Evolutionary conservation across 1,140 invertebrate genomes (phyloP).

Genomic region (Capitella teleta): DNA sequence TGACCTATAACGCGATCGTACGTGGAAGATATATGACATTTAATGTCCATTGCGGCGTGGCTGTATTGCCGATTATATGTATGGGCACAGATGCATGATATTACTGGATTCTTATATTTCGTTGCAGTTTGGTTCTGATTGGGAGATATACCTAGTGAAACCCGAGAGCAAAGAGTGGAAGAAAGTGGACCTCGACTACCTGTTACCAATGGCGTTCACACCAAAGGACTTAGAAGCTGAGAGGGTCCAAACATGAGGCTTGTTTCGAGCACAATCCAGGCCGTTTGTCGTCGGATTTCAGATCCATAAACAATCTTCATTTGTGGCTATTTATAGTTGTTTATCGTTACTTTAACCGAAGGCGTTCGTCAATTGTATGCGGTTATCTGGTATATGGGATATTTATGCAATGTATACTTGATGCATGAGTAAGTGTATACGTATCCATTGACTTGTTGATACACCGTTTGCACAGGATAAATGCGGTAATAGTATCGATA

Average conservation of each 20-base stretch:
- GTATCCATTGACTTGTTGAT: no score
- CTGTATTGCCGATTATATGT: neutral
- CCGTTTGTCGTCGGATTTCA: no score
- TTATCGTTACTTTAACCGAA: no score
- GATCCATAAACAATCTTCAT: no score
- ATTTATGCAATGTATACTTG: no score
- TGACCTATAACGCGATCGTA: neutral
- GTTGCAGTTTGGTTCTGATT: conserved; percentile 6
- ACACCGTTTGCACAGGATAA: no score
- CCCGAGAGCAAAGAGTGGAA: conserved; percentile 1
- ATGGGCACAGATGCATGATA: neutral
- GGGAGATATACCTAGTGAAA: conserved; percentile 6
- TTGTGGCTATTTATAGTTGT: no score
- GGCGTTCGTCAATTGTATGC: no score
- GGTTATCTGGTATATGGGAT: no score
- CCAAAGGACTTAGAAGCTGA: neutral
- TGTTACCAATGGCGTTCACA: conserved; percentile 7
- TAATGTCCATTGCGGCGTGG: neutral
- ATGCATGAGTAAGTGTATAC: no score
- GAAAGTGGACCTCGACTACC: neutral
- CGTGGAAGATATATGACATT: neutral
- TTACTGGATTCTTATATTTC: neutral
- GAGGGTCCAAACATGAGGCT: neutral
- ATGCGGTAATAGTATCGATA: no score
- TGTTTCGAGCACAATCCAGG: no score